Evolutionary conservation across 2,888 invertebrate species (phyloP), one percentile per base, ranked within the genome.

Genomic region (Sclerodermus sp.): DNA sequence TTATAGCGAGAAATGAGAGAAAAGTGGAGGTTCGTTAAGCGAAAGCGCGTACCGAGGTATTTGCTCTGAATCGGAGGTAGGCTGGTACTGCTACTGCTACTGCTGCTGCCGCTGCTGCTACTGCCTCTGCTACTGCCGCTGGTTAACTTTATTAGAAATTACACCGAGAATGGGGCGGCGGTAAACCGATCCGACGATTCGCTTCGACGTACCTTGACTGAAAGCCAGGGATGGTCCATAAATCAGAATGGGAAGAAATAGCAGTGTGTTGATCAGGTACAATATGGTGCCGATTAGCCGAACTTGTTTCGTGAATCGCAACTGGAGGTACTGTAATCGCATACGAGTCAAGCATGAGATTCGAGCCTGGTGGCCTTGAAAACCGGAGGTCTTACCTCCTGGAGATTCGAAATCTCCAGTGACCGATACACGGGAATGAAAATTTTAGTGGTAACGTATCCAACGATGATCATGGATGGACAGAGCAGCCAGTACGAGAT

Each of bases 161-260:
- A n/a, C n/a, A n/a, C n/a, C n/a, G n/a, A n/a, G n/a, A n/a, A n/a
- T n/a, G n/a, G n/a, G n/a, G n/a, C n/a, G 4, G 15, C 15, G 14
- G 12, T 16, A 23, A 5, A 23, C 8, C 8, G 23, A 8, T 23
- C 8, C 8, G 23, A n/a, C n/a, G n/a, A n/a, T n/a, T n/a, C 23
- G 3, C 23, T 8, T 3, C 23, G 23, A 34, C 50, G 36, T 74
- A 49, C 51, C 53, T 76, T 87, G 82, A 74, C 85, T 82, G 63
- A 88, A 85, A 1, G 87, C 86, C 71, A 87, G 76, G 9, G 87
- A 81, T 2, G 86, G 86, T 9, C 87, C 83, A 68, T 88, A 88
- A 32, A 87, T 86, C 8, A 87, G 85, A 37, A 87, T 83, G 0
- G 87, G 85, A 36, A 84, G 69, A 52, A 83, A 76, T 69, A 84